Conservation (phyloP, 2,797 vertebrate genomes). For the Clamator glandarius region DNA sequence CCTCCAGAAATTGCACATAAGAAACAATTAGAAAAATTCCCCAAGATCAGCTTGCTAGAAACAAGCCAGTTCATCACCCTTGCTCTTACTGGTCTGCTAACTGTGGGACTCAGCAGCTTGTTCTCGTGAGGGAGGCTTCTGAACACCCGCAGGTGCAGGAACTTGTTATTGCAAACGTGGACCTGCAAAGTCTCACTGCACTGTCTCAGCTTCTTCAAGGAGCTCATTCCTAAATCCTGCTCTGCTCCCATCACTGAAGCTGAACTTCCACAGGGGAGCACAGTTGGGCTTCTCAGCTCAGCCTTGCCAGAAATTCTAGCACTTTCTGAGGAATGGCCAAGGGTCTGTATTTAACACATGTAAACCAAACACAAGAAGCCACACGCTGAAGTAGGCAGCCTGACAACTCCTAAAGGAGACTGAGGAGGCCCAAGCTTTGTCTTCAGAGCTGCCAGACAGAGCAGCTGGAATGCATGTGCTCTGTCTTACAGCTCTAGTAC, state of each 20-base stretch:
- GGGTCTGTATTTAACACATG: no score
- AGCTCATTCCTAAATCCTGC: no score
- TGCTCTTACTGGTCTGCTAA: slow-evolving; percentile 77
- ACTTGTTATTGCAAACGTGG: slow-evolving; percentile 70
- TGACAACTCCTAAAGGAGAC: no score
- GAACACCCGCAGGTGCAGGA: slow-evolving; percentile 80
- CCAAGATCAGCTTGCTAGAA: slow-evolving; percentile 50
- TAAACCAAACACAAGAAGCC: no score
- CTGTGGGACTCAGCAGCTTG: neutral
- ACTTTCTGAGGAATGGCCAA: no score
- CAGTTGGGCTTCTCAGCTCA: no score
- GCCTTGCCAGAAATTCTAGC: no score
- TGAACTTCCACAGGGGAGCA: no score
- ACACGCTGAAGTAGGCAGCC: no score
- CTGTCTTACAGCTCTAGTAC: neutral
- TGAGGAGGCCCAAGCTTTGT: neutral
- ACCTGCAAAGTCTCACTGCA: slow-evolving; percentile 85
- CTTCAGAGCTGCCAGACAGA: neutral
- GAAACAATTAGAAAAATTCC: neutral
- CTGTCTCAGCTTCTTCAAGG: no score
- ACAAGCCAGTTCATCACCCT: slow-evolving; percentile 68
- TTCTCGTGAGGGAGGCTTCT: slow-evolving; percentile 65
- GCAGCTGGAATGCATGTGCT: no score
- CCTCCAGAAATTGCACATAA: neutral
- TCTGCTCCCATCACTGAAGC: no score